A percentile compares a stretch with the other conserved stretches of the same genome.
Evolutionary conservation across 2,888 invertebrate genomes (phyloP).

Genomic region (Caenorhabditis macrosperma): DNA sequence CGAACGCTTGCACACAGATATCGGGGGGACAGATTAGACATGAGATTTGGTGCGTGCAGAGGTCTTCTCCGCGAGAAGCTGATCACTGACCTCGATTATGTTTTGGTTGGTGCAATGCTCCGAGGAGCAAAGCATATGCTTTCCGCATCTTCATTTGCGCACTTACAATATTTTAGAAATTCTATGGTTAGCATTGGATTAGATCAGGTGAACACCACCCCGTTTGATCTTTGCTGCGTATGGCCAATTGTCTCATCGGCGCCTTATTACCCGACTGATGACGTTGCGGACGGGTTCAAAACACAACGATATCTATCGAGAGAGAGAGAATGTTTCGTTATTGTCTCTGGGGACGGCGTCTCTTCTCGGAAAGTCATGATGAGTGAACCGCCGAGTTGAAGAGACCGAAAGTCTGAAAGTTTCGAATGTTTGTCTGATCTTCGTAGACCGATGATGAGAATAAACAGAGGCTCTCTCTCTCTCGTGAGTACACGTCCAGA

Average conservation of each 20-base stretch:
- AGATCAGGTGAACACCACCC: conserved; percentile 7
- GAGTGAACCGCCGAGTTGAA: conserved; percentile 20
- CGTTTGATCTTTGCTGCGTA: conserved; percentile 36
- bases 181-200: conserved; percentile 7
- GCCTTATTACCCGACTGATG: conserved; percentile 2
- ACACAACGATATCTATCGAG: conserved; percentile 17
- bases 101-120: conserved; percentile 44
- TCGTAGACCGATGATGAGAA: conserved; percentile 35
- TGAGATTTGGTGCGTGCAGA: background rate
- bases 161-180: conserved; percentile 18
- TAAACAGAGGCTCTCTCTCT: background rate
- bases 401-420: conserved; percentile 44
- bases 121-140: conserved; percentile 26
- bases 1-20: conserved; percentile 19
- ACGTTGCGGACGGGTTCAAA: conserved; percentile 23
- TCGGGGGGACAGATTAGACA: background rate
- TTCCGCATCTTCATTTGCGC: background rate
- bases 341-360: conserved; percentile 24
- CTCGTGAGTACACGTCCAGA: conserved; percentile 10
- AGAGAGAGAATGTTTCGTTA: conserved; percentile 15
- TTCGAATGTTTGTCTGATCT: conserved; percentile 42
- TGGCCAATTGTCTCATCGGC: background rate
- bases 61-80: conserved; percentile 18
- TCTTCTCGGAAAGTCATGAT: conserved; percentile 28
- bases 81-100: conserved; percentile 34